A percentile compares a stretch with the other conserved stretches of the same genome.
These are phyloP conservation scores for Tinamus guttatus DNA, from an alignment of 2,113 vertebrate species.

Conservation along the genomic window DNA sequence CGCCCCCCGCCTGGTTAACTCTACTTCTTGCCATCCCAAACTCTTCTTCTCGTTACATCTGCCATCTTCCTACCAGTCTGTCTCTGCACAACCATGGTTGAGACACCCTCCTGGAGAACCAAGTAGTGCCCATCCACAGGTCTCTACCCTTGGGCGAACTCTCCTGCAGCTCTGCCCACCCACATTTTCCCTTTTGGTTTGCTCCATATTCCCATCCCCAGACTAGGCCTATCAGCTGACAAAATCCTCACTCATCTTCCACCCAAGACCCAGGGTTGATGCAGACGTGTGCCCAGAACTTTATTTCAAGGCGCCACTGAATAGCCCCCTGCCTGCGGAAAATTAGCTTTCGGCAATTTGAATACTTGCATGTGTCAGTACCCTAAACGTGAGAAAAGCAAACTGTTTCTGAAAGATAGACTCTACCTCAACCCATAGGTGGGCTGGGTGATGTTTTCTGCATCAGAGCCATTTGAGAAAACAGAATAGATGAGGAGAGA, in stretches of 20 bases:
- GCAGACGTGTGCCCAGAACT: not conserved
- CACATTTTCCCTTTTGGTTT: not conserved
- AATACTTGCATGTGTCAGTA: not conserved
- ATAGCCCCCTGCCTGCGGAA: not conserved
- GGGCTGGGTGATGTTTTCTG: not conserved
- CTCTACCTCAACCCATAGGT: not conserved
- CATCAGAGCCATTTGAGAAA: not conserved
- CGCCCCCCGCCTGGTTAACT: not conserved
- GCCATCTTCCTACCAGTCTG: not conserved
- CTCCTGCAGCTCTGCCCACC: not conserved
- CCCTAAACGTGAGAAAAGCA: not conserved
- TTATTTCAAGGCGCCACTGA: not conserved
- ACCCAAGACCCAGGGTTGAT: not conserved
- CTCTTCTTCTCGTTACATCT: not conserved
- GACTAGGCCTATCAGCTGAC: not conserved
- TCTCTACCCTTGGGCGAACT: not conserved
- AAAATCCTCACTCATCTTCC: not conserved
- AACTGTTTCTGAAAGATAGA: not conserved
- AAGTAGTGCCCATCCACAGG: too few species aligned
- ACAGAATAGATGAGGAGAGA: not conserved
- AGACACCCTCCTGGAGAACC: not conserved
- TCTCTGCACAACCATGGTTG: not conserved
- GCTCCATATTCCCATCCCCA: not conserved
- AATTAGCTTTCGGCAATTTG: not conserved
- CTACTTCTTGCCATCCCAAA: not conserved